Evolutionary conservation across 2,113 vertebrate genomes (phyloP).

Genomic region (Turdus rufiventris): DNA sequence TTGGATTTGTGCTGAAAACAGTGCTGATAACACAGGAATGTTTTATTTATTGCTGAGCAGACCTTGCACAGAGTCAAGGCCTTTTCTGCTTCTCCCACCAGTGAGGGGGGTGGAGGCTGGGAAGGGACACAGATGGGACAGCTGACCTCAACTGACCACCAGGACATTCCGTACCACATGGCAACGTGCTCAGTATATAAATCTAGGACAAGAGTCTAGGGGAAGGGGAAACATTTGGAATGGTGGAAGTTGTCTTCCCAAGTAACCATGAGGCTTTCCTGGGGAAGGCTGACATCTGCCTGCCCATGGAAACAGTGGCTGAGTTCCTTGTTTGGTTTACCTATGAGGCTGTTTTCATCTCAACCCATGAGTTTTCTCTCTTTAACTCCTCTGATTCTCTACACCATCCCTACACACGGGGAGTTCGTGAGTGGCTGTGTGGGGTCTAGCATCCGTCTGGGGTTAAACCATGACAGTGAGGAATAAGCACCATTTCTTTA

Average conservation of each 20-base stretch:
- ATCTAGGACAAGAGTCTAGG: background rate
- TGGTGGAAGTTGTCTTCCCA: background rate
- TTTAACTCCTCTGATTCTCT: background rate
- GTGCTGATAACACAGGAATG: background rate
- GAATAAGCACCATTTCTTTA: background rate
- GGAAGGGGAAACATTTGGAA: background rate
- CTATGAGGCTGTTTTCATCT: background rate
- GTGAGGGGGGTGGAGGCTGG: background rate
- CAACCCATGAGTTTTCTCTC: background rate
- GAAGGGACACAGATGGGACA: background rate
- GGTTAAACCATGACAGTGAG: background rate
- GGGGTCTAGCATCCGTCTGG: background rate
- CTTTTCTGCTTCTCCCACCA: background rate
- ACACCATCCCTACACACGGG: fast-evolving
- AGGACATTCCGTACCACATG: background rate
- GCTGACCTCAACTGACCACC: background rate
- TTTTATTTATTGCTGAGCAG: background rate
- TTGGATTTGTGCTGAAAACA: background rate
- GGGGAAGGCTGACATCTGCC: background rate
- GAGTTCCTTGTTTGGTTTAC: background rate
- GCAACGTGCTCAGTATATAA: background rate
- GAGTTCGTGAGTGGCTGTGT: fast-evolving
- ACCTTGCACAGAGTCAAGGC: background rate
- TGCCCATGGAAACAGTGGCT: background rate
- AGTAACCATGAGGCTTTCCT: background rate